Conservation (phyloP, 2,888 invertebrate genomes). For the Phaonia tiefii region DNA sequence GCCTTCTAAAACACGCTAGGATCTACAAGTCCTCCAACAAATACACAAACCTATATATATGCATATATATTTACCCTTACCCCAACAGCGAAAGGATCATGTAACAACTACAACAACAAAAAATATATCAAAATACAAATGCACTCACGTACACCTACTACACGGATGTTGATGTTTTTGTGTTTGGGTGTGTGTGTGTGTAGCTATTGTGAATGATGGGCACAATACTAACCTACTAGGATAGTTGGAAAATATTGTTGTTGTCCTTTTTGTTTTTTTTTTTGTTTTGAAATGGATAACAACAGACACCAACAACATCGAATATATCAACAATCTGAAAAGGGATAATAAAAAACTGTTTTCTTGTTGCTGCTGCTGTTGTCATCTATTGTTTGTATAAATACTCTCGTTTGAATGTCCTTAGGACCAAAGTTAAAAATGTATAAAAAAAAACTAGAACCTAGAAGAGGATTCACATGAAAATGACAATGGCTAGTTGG, state of each 20-base stretch:
- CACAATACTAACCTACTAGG: slow-evolving; percentile 40
- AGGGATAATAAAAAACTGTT: slow-evolving; percentile 1
- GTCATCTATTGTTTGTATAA: slow-evolving; percentile 14
- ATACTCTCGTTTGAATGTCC: slow-evolving; percentile 21
- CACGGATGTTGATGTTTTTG: too few relatives aligned
- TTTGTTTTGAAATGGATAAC: slow-evolving; percentile 13
- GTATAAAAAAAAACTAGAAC: not conserved
- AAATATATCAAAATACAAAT: not conserved
- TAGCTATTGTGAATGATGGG: slow-evolving; percentile 43
- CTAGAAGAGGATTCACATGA: slow-evolving; percentile 9
- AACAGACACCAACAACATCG: slow-evolving; percentile 8
- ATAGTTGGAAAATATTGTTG: slow-evolving; percentile 41
- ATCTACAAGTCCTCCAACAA: not conserved
- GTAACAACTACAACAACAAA: slow-evolving; percentile 5
- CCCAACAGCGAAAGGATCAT: not conserved
- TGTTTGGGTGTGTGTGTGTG: slow-evolving; percentile 34
- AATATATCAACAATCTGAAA: slow-evolving; percentile 1
- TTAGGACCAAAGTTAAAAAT: slow-evolving; percentile 1
- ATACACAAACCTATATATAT: not conserved
- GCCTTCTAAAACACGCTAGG: slow-evolving; percentile 44
- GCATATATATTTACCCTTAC: not conserved
- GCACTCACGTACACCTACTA: too few relatives aligned
- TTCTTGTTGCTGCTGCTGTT: not conserved
- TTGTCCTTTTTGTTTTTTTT: slow-evolving; percentile 1
- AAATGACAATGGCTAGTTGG: slow-evolving; percentile 21